Base-by-base conservation (phyloP, 2,888 invertebrate species). In the Electrophaes corylata region DNA sequence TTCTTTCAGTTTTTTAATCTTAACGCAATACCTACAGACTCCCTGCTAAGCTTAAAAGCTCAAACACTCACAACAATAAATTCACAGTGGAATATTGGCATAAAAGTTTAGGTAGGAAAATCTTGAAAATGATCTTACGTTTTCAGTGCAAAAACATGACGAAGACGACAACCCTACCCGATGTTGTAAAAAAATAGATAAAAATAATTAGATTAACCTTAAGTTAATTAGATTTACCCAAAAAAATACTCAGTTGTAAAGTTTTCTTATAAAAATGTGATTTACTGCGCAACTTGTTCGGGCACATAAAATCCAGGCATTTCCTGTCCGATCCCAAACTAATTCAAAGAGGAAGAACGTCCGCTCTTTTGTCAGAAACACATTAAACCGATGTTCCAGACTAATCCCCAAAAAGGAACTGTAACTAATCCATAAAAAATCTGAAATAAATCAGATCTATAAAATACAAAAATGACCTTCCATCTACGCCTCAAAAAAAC, bases 391-490 rank as follows among this genome's bases (percentile, higher is more conserved):
- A 67, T 70, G 79, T 84, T 82, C 79, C 82, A 73, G 76, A 86
- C 83, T 88, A 85, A 81, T 78, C 73, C 74, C 57, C 71, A 51
- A 79, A 86, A 81, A 70, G 71, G 73, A 76, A 76, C 79, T 81
- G 79, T 77, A 74, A 79, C 83, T 80, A 82, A 87, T 65, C 62
- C 53, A 63, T 57, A 52, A 55, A 65, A 63, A 57, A 50, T 31
- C 37, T 39, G 51, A 57, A 64, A 59, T 50, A 62, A 67, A 60
- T 57, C 62, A 54, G 73, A 78, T 78, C 79, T 81, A 81, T 80
- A 84, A 85, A 83, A 78, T 70, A 84, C 80, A 85, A 88, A 85
- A 86, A 81, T 66, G 60, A 90, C 85, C 88, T 88, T 88, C 86
- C 81, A 78, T 71, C 73, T 57, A 59, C 55, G 57, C 78, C 49